Base-by-base conservation (phyloP, 2,888 invertebrate species). In the Erannis defoliaria region DNA sequence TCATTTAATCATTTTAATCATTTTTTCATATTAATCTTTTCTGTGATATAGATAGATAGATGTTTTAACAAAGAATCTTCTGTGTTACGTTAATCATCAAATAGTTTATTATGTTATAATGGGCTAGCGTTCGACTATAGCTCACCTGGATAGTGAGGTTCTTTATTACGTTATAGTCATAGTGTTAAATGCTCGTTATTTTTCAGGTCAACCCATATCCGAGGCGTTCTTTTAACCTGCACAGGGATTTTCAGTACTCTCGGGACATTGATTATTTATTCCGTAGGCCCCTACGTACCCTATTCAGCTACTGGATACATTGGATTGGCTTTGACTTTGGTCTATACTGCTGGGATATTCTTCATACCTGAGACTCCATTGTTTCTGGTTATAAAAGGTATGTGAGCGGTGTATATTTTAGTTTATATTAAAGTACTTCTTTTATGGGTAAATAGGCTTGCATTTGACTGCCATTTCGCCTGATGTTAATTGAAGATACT, bases 331-430 rank as follows among this genome's bases (percentile, higher is more conserved):
- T 4, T 84, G 4, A 59, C 69, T 1, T 3, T 66, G 1, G 9
- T 72, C 0, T 79, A 73, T 29, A 21, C 75, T 0, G 4, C 64
- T 5, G 64, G 70, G 2, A 18, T 77, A 4, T 66, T 75, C 0
- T 64, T 70, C 3, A 66, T 85, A 48, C 81, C 83, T 0, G 86
- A 86, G 57, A 74, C 82, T 14, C 86, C 86, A 0, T 64, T 82
- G 1, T 84, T 72, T 68, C 70, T 75, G 19, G 54, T 81, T 18
- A 62, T 84, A 56, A 76, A 73, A 68, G 80, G 85, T 83, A 66
- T 45, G 56, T 57, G 8, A 4, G 1, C 38, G 5, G 6, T 9
- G 10, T 10, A 33, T 33, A 37, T 6, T 37, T 16, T 35, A 3
- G 14, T 35, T 37, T n/a, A 5, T 33, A n/a, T 12, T 33, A 33